Evolutionary conservation across 2,797 vertebrate genomes (phyloP).

Genomic region (Emys orbicularis): DNA sequence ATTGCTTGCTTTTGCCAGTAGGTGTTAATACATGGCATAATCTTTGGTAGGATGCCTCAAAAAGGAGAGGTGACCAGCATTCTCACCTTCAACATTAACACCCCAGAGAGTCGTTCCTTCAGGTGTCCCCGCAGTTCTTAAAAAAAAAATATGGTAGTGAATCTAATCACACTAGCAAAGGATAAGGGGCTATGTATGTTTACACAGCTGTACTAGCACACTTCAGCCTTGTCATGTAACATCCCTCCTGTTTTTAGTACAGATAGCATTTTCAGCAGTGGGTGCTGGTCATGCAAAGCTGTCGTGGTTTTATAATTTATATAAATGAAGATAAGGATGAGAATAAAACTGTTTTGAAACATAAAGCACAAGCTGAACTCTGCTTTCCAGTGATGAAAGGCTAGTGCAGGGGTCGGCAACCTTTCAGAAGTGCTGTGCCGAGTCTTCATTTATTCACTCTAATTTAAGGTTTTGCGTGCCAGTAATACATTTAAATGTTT

Average conservation of each 20-base stretch:
- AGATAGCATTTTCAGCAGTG: rapidly evolving
- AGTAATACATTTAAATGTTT: too few species aligned
- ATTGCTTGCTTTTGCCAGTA: not conserved
- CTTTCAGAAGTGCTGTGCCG: too few species aligned
- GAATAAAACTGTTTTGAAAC: not conserved
- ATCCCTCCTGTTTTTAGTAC: not conserved
- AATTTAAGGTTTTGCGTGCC: too few species aligned
- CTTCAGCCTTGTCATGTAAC: not conserved
- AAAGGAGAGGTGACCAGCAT: not conserved
- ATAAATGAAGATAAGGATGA: not conserved
- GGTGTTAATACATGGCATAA: not conserved
- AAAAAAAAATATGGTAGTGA: not conserved
- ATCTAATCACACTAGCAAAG: not conserved
- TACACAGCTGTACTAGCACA: not conserved
- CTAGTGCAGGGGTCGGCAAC: not conserved
- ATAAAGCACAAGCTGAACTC: not conserved
- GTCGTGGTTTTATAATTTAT: rapidly evolving
- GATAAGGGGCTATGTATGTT: rapidly evolving
- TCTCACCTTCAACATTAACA: not conserved
- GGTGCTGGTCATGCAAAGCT: not conserved
- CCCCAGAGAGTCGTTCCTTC: not conserved
- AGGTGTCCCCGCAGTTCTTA: not conserved
- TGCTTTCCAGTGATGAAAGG: not conserved
- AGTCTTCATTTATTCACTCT: too few species aligned
- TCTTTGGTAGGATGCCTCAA: conserved; percentile 33